Conservation (phyloP, 1,140 invertebrate species). For the Achroia grisella region DNA sequence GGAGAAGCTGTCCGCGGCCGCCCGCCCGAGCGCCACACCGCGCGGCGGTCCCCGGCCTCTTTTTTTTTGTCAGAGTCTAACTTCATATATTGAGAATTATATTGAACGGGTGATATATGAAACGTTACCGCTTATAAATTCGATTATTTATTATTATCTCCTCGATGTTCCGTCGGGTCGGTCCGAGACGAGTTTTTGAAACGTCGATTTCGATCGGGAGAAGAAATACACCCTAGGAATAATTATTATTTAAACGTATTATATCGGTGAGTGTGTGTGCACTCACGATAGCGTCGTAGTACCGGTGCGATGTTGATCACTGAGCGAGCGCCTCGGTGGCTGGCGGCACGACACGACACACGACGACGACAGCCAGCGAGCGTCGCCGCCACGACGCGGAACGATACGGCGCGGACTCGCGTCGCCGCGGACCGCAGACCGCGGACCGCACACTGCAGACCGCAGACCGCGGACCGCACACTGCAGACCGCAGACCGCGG, state of each 20-base stretch:
- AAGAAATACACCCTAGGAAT: constrained; percentile 71
- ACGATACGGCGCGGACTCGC: constrained; percentile 11
- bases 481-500: constrained; percentile 11
- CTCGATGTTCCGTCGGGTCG: constrained; percentile 65
- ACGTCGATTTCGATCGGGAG: constrained; percentile 70
- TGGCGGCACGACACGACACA: too few species aligned
- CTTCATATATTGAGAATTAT: constrained; percentile 73
- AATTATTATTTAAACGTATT: constrained; percentile 66
- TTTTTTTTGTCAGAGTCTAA: constrained; percentile 62
- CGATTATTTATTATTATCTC: constrained; percentile 67
- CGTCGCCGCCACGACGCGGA: constrained; percentile 13
- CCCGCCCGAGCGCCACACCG: constrained; percentile 46
- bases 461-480: constrained; percentile 12
- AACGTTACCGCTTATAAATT: constrained; percentile 70
- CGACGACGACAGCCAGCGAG: constrained; percentile 8
- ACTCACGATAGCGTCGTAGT: constrained; percentile 62
- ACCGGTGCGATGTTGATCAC: constrained; percentile 67
- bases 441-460: constrained; percentile 11
- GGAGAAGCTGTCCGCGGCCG: constrained; percentile 52
- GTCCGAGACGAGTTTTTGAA: constrained; percentile 69
- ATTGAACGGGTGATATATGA: constrained; percentile 72
- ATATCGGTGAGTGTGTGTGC: constrained; percentile 43
- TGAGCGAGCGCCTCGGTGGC: constrained; percentile 24
- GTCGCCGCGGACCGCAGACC: constrained; percentile 14
- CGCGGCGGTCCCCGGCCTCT: constrained; percentile 48